phyloP scores from a whole-genome alignment of 2,888 invertebrate species.

The Caenorhabditis drosophilae region DNA sequence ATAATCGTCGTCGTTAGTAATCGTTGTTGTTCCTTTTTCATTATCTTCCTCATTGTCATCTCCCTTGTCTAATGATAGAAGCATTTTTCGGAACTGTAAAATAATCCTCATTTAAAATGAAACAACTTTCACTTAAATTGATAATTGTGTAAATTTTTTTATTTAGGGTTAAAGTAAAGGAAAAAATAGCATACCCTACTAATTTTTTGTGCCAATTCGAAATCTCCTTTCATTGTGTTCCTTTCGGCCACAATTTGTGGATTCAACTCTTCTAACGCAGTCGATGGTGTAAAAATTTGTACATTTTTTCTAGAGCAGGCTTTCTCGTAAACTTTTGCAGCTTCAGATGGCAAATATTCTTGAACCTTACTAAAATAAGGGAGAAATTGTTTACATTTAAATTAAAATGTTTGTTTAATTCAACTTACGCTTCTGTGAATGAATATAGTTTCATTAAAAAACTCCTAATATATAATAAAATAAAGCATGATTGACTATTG shows the following conservation, averaged over 20 bases:
- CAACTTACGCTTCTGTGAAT: constrained; percentile 79
- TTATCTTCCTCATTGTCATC: constrained; percentile 48
- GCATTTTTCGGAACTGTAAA: constrained; percentile 66
- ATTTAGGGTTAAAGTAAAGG: no score
- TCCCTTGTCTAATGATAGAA: constrained; percentile 57
- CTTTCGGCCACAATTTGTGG: constrained; percentile 39
- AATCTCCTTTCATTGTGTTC: constrained; percentile 49
- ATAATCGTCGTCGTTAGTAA: constrained; percentile 27
- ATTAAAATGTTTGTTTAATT: neutral
- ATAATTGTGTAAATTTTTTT: constrained; percentile 3
- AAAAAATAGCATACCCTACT: constrained; percentile 41
- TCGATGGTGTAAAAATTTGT: constrained; percentile 59
- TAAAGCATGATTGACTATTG: constrained; percentile 91
- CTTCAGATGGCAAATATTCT: constrained; percentile 94
- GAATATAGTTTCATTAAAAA: constrained; percentile 95
- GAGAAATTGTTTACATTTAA: no score
- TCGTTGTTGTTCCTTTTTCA: constrained; percentile 3
- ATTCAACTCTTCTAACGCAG: constrained; percentile 55
- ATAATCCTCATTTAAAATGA: neutral
- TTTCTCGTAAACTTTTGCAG: constrained; percentile 94
- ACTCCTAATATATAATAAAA: constrained; percentile 89
- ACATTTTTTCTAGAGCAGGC: constrained; percentile 77
- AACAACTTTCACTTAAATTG: constrained; percentile 1
- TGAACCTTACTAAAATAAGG: constrained; percentile 79
- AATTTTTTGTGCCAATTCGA: constrained; percentile 58